Evolutionary conservation across 2,113 vertebrate genomes (phyloP).

Genomic region (Heptranchias perlo): DNA sequence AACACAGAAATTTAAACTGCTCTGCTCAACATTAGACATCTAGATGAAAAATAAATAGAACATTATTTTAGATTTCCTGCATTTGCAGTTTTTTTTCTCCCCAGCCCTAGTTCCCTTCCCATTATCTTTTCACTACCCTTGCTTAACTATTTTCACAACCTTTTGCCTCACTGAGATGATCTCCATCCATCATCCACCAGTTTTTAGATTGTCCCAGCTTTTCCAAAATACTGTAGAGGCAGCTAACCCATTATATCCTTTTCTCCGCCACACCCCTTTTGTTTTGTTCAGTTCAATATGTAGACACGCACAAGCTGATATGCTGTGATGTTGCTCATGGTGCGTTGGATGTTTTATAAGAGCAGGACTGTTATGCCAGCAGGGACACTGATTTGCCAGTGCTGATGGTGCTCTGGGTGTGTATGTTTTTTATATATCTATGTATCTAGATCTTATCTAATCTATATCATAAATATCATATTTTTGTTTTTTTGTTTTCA

Average conservation of each 20-base stretch:
- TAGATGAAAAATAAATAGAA: neutral
- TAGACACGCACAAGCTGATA: neutral
- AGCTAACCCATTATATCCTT: neutral
- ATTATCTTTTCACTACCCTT: too few relatives aligned
- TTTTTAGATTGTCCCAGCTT: neutral
- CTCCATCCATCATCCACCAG: neutral
- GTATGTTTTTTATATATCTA: too few relatives aligned
- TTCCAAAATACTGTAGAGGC: neutral
- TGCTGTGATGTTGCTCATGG: neutral
- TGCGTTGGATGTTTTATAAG: neutral
- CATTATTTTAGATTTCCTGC: neutral
- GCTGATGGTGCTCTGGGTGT: neutral
- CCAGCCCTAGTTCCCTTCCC: neutral
- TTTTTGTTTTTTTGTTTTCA: too few relatives aligned
- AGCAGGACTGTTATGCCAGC: neutral
- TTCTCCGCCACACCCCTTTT: neutral
- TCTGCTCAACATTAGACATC: neutral
- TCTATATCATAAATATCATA: too few relatives aligned
- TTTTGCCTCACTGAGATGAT: neutral
- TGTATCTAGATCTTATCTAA: too few relatives aligned
- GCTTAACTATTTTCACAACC: neutral
- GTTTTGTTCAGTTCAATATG: neutral
- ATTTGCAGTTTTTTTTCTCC: neutral
- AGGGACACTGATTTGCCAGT: neutral
- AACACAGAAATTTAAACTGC: neutral